Evolutionary conservation across 2,888 invertebrate genomes (phyloP), one percentile per base, ranked within the genome.

Genomic region (Scaptomyza caliginosa): DNA sequence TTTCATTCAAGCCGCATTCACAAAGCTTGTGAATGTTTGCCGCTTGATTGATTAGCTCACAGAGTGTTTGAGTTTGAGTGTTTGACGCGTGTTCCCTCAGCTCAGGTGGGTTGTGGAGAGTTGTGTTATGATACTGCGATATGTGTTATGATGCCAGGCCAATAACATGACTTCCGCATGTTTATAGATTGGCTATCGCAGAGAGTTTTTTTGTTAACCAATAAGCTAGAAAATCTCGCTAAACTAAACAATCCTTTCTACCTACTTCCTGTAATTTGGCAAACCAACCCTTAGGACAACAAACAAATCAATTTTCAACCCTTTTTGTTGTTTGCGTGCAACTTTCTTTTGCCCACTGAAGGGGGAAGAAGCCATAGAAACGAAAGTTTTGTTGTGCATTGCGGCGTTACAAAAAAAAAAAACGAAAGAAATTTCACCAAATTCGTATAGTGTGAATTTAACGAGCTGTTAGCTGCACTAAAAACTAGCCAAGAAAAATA

Each of bases 371-470:
- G 49, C 30, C 17, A 24, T 32, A 8, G 49, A 77, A 76, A 67
- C 49, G 64, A 77, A 77, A 74, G 69, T 67, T 39, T 39, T 50
- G 57, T 34, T 34, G 62, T 67, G 74, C 77, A 74, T 43, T 74
- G 74, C 77, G 56, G 74, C 76, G 70, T 76, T 74, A 77, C 58
- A 48, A 77, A n/a, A n/a, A n/a, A n/a, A n/a, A n/a, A n/a, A n/a
- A n/a, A n/a, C n/a, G n/a, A n/a, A n/a, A n/a, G n/a, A n/a, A n/a
- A 60, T 77, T 77, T 77, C 74, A 34, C 73, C 71, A 62, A 51
- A 43, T 69, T 69, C 39, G 66, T 36, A 38, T 57, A 55, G 58
- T 51, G 77, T 69, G 52, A 70, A 63, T 58, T 75, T 74, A 49
- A 72, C 48, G 72, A 67, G 57, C 55, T 71, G 72, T 58, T 71